phyloP scores from a whole-genome alignment of 2,113 vertebrate species.

The Dermatemys mawii region DNA sequence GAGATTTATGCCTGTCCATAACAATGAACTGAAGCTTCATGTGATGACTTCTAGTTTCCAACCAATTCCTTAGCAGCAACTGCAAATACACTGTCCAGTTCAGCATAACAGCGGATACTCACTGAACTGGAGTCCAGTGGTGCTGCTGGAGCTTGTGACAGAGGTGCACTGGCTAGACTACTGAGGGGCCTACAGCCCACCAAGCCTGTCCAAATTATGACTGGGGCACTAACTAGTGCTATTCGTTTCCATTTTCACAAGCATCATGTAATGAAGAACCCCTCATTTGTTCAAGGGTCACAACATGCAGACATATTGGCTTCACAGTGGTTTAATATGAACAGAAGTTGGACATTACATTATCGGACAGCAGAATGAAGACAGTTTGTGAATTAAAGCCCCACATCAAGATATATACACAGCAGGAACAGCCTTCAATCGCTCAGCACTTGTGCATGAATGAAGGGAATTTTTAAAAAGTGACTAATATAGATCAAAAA shows the following conservation, averaged over 20 bases:
- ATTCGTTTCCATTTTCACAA: not conserved
- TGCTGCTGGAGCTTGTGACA: not conserved
- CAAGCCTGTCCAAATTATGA: not conserved
- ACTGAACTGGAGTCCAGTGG: not conserved
- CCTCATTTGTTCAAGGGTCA: not conserved
- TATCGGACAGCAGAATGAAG: conserved; percentile 71
- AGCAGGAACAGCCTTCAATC: conserved; percentile 60
- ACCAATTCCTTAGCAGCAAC: not conserved
- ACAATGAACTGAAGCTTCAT: not conserved
- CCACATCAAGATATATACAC: conserved; percentile 66
- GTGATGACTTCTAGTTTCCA: not conserved
- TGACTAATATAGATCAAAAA: conserved; percentile 35
- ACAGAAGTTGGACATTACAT: conserved; percentile 83
- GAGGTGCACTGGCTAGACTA: not conserved
- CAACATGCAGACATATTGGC: conserved; percentile 64
- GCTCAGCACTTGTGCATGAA: conserved; percentile 59
- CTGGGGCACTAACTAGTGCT: not conserved
- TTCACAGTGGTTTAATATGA: conserved; percentile 94
- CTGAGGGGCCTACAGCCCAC: not conserved
- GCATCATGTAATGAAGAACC: not conserved
- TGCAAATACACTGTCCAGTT: not conserved
- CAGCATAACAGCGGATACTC: not conserved
- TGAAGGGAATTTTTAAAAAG: conserved; percentile 24
- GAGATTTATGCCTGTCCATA: no score
- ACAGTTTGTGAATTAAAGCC: conserved; percentile 75